Conservation (phyloP, 2,113 vertebrate genomes). For the Trinectes maculatus region DNA sequence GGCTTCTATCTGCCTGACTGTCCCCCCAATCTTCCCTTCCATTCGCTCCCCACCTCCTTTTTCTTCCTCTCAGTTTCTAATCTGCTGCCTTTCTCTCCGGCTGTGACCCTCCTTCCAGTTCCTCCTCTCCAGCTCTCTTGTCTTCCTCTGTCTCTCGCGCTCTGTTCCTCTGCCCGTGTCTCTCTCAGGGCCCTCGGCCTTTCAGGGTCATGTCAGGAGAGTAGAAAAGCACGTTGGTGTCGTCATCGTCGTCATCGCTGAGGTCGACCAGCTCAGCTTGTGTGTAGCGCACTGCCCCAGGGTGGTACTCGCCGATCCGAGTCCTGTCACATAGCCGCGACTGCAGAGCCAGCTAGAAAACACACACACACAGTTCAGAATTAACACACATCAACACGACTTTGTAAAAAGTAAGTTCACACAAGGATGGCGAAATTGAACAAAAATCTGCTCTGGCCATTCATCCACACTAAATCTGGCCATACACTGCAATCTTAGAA, state of each 20-base stretch:
- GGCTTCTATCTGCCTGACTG: conserved; percentile 82
- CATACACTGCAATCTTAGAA: too few relatives aligned
- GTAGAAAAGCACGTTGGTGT: conserved; percentile 84
- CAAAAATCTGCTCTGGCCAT: neutral
- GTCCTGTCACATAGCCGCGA: conserved; percentile 83
- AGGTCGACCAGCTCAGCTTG: conserved; percentile 68
- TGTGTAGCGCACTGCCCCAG: conserved; percentile 72
- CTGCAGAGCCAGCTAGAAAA: conserved; percentile 82
- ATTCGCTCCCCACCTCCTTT: conserved; percentile 59
- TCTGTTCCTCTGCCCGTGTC: conserved; percentile 45
- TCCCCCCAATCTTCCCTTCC: conserved; percentile 71
- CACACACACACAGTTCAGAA: conserved; percentile 20
- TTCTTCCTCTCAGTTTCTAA: conserved; percentile 69
- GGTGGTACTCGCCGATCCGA: conserved; percentile 82
- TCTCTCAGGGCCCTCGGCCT: conserved; percentile 81
- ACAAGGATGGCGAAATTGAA: too few relatives aligned
- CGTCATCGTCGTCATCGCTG: conserved; percentile 79
- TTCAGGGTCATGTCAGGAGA: conserved; percentile 85
- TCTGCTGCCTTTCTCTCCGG: conserved; percentile 60
- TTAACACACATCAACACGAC: conserved; percentile 2
- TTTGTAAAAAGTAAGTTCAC: neutral
- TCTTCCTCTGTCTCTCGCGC: conserved; percentile 49
- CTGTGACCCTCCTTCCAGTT: conserved; percentile 57
- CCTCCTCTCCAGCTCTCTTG: conserved; percentile 43
- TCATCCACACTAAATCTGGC: neutral